Base-by-base conservation (phyloP, 2,797 vertebrate genomes). In the Furcifer pardalis region DNA sequence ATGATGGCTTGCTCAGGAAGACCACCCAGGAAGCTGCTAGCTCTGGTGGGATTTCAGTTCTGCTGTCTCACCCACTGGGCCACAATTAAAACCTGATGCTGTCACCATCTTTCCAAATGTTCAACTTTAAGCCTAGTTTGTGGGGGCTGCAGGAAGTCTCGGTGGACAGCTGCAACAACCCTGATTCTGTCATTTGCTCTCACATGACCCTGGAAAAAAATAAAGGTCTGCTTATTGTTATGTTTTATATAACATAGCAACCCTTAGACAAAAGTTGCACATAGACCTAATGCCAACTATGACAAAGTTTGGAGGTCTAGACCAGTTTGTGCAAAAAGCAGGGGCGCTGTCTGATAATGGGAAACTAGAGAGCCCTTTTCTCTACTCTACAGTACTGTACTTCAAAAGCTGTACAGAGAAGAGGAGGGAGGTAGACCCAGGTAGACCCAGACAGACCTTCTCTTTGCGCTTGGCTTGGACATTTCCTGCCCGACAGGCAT, bases 401-500 rank as follows among this genome's bases (percentile, higher is more conserved):
- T 59, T 40, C 69, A 46, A 44, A 63, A 59, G 66, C 15, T 5
- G 15, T 30, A 63, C 9, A 52, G 5, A 15, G 27, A 59, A 40
- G 7, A 17, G 25, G 23, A 23, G 62, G 63, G 37, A 65, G 72
- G 46, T 7, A 49, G 30, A 7, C 30, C 8, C 35, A 60, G 23
- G 19, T 12, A 7, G 46, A 46, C 46, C 62, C 78, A 76, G 49
- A 60, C 72, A 69, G 73, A 69, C 73, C 49, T 60, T 59, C 17
- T 52, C 74, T 76, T n/a, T 62, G 84, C 77, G 37, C 49, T 69
- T 46, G 72, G 84, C 72, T 63, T 23, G 73, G 72, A 76, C 37
- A 80, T 81, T 85, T 76, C 72, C 72, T 85, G 78, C 79, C 73
- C 79, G 46, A 27, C 52, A 62, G 27, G 49, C n/a, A 32, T 15